Evolutionary conservation across 2,113 vertebrate species (phyloP), one percentile per base, ranked within the genome.

Genomic region (Cyrtonyx montezumae): DNA sequence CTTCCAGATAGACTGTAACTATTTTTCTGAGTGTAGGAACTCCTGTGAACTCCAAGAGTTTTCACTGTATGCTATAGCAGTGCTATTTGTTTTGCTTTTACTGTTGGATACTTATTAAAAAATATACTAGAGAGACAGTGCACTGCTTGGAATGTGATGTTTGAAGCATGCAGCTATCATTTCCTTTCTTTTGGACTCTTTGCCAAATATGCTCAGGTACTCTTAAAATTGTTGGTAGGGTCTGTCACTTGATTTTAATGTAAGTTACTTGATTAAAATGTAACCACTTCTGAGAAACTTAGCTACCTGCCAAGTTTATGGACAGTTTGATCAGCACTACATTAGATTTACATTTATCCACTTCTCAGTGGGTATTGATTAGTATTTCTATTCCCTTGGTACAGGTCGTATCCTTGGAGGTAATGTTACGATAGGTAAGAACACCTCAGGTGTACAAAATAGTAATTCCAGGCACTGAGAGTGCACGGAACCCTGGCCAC

Each of bases 361-460:
- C 6, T 69, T 91, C 23, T 46, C 26, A 43, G 20, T 10, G 21
- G 36, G 42, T 22, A 36, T 6, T 46, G 40, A 40, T 83, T 37
- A 68, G 20, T 36, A 36, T 25, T 46, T 18, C 18, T 71, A 26
- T 43, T 63, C 46, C 30, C 23, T 25, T 48, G 10, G 25, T 14
- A 21, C 20, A 0, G 0, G 34, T n/a, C 66, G 36, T 65, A 8
- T 40, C 62, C 53, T 61, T 1, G 1, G 25, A 84, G 15, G 13
- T 13, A 23, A 14, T 25, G 49, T 61, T 65, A n/a, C 25, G 59
- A 51, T 1, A 68, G 46, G 23, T 55, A 40, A 63, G 51, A 43
- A 9, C 46, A 30, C 46, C 22, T 78, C 26, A 71, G n/a, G 5
- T 51, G 9, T 49, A 40, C 40, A 59, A n/a, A 46, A 56, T 0